These are phyloP conservation scores for Eristalis arbustorum DNA, from an alignment of 2,888 invertebrate species.

Conservation along the genomic window DNA sequence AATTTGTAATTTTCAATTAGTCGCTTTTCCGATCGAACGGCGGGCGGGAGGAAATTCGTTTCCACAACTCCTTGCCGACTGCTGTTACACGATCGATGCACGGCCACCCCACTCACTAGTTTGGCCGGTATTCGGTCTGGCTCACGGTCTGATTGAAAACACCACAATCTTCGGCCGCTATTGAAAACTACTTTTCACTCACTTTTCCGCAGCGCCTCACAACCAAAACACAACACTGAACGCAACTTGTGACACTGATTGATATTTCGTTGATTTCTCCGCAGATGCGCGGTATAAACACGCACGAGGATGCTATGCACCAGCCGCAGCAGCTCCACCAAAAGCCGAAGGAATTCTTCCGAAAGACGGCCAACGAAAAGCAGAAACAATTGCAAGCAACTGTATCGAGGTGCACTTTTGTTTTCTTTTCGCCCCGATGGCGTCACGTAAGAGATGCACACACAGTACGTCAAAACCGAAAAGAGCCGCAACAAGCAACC, in stretches of 20 bases:
- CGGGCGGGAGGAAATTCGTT: constrained; percentile 38
- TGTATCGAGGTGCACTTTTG: constrained; percentile 36
- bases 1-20: constrained; percentile 68
- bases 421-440: neutral
- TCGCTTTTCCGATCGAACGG: constrained; percentile 43
- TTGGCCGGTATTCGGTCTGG: constrained; percentile 30
- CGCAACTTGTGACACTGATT: constrained; percentile 59
- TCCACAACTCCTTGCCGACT: constrained; percentile 4
- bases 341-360: neutral
- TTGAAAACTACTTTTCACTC: constrained; percentile 53
- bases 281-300: constrained; percentile 27
- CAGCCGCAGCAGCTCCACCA: neutral
- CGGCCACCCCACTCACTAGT: neutral
- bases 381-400: neutral
- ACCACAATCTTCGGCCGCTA: constrained; percentile 16
- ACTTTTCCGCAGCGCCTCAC: constrained; percentile 43
- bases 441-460: neutral
- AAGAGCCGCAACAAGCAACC: constrained; percentile 16
- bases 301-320: constrained; percentile 17
- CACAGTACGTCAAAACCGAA: neutral
- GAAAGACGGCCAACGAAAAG: neutral
- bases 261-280: constrained; percentile 46
- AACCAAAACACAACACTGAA: constrained; percentile 3
- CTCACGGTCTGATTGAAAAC: constrained; percentile 30
- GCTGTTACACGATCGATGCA: neutral